Base-by-base conservation (phyloP, 2,888 invertebrate species). In the Craniophora ligustri region DNA sequence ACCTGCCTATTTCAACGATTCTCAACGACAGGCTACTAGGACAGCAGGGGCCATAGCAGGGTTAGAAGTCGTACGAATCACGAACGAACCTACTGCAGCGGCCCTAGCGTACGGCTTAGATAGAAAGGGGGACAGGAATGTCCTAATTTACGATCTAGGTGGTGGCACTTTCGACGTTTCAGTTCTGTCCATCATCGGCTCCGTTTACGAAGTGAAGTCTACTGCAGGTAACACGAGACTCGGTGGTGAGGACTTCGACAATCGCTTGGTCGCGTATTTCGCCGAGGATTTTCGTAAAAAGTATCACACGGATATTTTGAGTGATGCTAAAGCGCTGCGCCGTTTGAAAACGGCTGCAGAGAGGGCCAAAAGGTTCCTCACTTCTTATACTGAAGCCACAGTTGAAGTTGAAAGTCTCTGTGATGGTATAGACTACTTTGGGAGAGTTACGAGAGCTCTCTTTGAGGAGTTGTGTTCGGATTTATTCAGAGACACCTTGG, bases 211-310 rank as follows among this genome's bases (percentile, higher is more conserved):
- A 68, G 90, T 91, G 0, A 88, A 81, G 48, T 75, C 87, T 0
- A 88, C 87, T 0, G 79, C 85, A 0, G 88, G 89, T 0, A 86
- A 85, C 34, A 82, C 84, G 0, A 72, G 82, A 14, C 57, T 90
- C 0, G 90, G 91, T 0, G 91, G 91, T 0, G 88, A 89, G 16
- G 89, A 91, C 34, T 91, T 90, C n/a, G 89, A 91, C 28, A 86
- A 85, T 18, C 79, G 89, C 38, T 67, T 91, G 2, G 86, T 88
- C 0, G 83, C 84, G 0, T 88, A 84, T 54, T 87, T 89, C 38
- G 80, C 81, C 16, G 85, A 88, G 35, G 90, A 90, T 49, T 86
- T 90, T 28, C 72, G 79, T 2, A 89, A 86, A 23, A 78, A 67
- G 5, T 84, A 73, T 55, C 73, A 79, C 5, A 76, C 60, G n/a